A percentile compares a stretch with the other conserved stretches of the same genome.
phyloP scores from a whole-genome alignment of 37 sponge, comb jelly and placozoan genomes.

The Axinella damicornis region DNA sequence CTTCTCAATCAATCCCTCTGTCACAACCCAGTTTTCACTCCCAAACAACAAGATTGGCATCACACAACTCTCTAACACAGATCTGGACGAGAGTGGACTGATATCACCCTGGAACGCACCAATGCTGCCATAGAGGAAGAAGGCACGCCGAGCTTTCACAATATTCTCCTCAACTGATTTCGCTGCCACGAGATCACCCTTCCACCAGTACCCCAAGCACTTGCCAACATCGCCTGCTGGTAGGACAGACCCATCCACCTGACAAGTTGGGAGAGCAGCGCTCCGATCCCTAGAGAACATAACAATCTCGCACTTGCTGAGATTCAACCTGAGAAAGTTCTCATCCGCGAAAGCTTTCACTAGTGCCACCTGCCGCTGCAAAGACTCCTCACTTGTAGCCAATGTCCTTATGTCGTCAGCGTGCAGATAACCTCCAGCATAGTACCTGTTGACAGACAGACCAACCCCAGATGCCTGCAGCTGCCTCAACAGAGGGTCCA shows the following conservation, averaged over 20 bases:
- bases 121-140: conserved; percentile 23
- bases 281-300: neutral
- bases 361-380: neutral
- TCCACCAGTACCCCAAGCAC: conserved; percentile 24
- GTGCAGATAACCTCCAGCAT: conserved; percentile 10
- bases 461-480: neutral
- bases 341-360: neutral
- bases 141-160: conserved; percentile 2
- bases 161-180: conserved; percentile 16
- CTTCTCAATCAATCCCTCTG: neutral
- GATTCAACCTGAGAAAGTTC: neutral
- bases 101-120: conserved; percentile 19
- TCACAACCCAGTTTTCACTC: conserved; percentile 1
- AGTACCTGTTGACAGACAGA: conserved; percentile 1
- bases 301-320: conserved; percentile 13
- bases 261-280: conserved; percentile 11
- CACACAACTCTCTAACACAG: neutral
- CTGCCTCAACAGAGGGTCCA: conserved; percentile 6
- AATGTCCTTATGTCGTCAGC: conserved; percentile 23
- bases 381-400: conserved; percentile 7
- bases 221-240: conserved; percentile 9
- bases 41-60: neutral
- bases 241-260: conserved; percentile 35
- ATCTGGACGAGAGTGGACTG: conserved; percentile 10
- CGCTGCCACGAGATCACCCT: neutral